A percentile compares a stretch with the other conserved stretches of the same genome.
Evolutionary conservation across 2,888 invertebrate species (phyloP).

Genomic region (Emmelina monodactyla): DNA sequence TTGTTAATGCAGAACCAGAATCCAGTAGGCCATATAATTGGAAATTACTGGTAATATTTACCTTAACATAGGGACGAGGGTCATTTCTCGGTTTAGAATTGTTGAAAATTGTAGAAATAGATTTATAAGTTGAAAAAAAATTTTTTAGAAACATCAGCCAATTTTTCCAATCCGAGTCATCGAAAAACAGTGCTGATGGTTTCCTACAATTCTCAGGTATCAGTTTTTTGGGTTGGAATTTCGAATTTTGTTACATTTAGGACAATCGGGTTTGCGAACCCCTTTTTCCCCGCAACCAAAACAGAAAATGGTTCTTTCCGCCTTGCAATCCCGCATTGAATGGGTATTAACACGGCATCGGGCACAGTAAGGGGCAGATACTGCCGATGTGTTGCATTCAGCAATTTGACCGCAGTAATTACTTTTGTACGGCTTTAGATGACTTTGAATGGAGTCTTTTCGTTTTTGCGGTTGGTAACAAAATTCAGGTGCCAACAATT

Average conservation of each 20-base stretch:
- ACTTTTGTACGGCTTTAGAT: conserved; percentile 1
- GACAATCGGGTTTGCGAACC: conserved; percentile 5
- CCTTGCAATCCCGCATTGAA: conserved; percentile 6
- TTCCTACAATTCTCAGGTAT: conserved; percentile 4
- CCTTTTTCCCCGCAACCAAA: conserved; percentile 10
- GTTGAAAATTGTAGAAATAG: conserved; percentile 10
- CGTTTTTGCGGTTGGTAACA: conserved; percentile 1
- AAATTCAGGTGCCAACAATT: conserved; percentile 13
- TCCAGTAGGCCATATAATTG: conserved; percentile 11
- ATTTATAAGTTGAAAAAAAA: conserved; percentile 7
- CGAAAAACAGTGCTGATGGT: background rate
- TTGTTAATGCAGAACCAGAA: conserved; percentile 14
- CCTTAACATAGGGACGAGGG: conserved; percentile 9
- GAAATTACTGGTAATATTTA: conserved; percentile 6
- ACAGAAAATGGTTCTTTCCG: conserved; percentile 4
- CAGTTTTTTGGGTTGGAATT: conserved; percentile 11
- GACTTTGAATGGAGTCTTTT: too few species aligned
- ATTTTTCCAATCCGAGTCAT: conserved; percentile 11
- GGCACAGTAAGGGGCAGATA: conserved; percentile 1
- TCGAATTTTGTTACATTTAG: conserved; percentile 3
- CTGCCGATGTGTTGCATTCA: background rate
- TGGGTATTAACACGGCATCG: conserved; percentile 3
- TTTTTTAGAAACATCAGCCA: conserved; percentile 13
- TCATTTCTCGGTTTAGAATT: conserved; percentile 5
- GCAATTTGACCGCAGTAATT: background rate